phyloP scores from a whole-genome alignment of 2,113 vertebrate species.

The Trichomycterus rosablanca region DNA sequence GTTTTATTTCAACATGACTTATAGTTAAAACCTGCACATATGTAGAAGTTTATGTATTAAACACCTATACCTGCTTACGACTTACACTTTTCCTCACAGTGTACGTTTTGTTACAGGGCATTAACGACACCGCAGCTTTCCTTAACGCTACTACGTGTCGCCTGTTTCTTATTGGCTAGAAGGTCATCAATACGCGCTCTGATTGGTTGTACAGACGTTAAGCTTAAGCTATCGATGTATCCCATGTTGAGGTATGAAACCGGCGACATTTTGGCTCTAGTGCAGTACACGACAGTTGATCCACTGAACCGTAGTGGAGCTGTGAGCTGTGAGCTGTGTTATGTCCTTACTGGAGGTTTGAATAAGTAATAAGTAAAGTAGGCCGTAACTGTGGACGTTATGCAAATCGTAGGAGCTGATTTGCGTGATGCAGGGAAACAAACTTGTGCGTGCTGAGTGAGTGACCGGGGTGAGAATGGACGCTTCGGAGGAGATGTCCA shows the following conservation, averaged over 20 bases:
- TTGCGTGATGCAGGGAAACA: constrained; percentile 19
- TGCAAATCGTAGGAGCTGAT: not conserved
- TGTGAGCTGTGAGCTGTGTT: not conserved
- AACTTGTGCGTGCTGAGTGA: constrained; percentile 31
- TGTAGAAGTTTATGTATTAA: too few species aligned
- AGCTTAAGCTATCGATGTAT: constrained; percentile 48
- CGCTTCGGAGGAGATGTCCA: constrained; percentile 63
- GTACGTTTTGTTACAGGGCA: too few species aligned
- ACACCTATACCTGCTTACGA: too few species aligned
- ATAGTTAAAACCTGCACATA: too few species aligned
- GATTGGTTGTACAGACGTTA: constrained; percentile 52
- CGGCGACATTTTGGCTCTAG: constrained; percentile 61
- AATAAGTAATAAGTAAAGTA: too few species aligned
- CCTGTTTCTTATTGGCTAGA: constrained; percentile 43
- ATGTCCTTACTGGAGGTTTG: too few species aligned
- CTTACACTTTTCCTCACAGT: too few species aligned
- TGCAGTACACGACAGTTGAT: not conserved
- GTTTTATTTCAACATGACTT: too few species aligned
- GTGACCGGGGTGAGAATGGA: constrained; percentile 59
- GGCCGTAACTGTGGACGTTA: not conserved
- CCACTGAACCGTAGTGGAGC: constrained; percentile 4
- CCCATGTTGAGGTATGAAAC: constrained; percentile 47
- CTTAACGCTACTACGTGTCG: too few species aligned
- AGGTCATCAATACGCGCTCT: constrained; percentile 39
- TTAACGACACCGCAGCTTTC: too few species aligned